A percentile compares a stretch with the other conserved stretches of the same genome.
Evolutionary conservation across 2,113 vertebrate species (phyloP).

Genomic region (Stomatorhinus ivindoensis): DNA sequence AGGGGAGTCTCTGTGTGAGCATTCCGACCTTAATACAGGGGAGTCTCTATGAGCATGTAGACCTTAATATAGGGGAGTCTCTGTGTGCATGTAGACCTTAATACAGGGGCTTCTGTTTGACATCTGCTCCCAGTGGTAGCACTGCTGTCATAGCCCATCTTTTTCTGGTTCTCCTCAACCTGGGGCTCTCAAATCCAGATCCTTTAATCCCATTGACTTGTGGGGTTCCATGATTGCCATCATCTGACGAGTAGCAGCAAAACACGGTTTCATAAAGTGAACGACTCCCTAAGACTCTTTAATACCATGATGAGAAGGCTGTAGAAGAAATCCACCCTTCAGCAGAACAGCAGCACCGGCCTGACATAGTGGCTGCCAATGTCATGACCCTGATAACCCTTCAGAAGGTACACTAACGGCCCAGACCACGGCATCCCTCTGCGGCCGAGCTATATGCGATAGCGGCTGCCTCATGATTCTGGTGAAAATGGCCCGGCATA

Average conservation of each 20-base stretch:
- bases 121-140: neutral
- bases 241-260: neutral
- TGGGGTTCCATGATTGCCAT: neutral
- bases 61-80: neutral
- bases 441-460: neutral
- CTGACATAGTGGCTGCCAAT: neutral
- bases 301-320: neutral
- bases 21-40: neutral
- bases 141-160: neutral
- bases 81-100: neutral
- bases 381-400: neutral
- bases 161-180: neutral
- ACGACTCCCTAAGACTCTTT: neutral
- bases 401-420: neutral
- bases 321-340: neutral
- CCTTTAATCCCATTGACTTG: neutral
- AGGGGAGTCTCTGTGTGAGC: neutral
- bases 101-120: neutral
- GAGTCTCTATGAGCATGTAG: neutral
- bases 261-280: neutral
- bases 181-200: neutral
- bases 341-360: neutral
- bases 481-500: neutral
- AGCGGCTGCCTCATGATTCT: neutral
- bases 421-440: neutral